Conservation (phyloP, 2,888 invertebrate species). For the Copidosoma aretas region DNA sequence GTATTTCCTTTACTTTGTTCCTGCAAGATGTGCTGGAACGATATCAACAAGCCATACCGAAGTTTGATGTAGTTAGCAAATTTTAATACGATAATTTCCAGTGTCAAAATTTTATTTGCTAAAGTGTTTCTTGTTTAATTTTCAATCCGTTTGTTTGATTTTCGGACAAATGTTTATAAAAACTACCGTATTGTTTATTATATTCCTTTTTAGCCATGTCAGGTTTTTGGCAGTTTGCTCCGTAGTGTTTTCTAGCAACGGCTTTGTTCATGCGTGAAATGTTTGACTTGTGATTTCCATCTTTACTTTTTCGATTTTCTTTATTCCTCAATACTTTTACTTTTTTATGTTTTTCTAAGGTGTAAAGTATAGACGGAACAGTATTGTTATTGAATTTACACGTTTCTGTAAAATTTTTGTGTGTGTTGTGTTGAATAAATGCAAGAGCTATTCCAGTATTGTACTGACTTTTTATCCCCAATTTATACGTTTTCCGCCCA, state of each 20-base stretch:
- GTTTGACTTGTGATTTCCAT: not conserved
- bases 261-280: too few relatives aligned
- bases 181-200: not conserved
- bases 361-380: not conserved
- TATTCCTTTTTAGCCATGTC: not conserved
- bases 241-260: not conserved
- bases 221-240: not conserved
- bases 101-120: not conserved
- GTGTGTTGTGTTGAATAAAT: not conserved
- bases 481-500: slow-evolving; percentile 1
- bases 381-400: not conserved
- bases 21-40: not conserved
- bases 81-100: not conserved
- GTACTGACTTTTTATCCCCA: not conserved
- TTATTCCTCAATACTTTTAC: not conserved
- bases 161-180: not conserved
- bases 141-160: not conserved
- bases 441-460: not conserved
- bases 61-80: not conserved
- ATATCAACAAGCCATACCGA: not conserved
- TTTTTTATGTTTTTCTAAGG: not conserved
- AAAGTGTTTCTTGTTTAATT: not conserved
- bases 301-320: not conserved
- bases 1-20: not conserved
- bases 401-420: not conserved